Conservation (phyloP, 2,797 vertebrate genomes). For the Chelon auratus region DNA sequence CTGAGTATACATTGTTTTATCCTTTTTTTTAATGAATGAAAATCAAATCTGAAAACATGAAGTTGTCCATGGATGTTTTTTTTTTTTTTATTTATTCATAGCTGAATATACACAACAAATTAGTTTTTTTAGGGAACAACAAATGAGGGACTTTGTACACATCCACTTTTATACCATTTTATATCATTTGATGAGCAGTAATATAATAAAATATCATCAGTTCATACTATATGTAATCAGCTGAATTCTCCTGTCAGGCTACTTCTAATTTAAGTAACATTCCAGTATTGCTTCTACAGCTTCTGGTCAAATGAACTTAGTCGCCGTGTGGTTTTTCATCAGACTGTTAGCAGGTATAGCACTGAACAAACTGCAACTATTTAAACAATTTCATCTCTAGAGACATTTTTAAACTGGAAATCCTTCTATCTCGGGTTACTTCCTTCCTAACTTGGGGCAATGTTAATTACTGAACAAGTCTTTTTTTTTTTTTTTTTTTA, state of each 20-base stretch:
- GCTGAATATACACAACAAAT: constrained; percentile 52
- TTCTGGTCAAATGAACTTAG: constrained; percentile 10
- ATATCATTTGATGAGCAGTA: constrained; percentile 44
- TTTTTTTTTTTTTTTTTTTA: not conserved
- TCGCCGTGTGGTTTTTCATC: constrained; percentile 15
- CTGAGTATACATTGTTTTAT: constrained; percentile 46
- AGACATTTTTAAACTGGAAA: constrained; percentile 35
- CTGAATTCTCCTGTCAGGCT: constrained; percentile 7
- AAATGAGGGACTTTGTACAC: constrained; percentile 73
- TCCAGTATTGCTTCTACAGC: constrained; percentile 44
- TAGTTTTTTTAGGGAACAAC: constrained; percentile 63
- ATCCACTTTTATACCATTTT: constrained; percentile 67
- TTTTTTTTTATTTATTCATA: constrained; percentile 72
- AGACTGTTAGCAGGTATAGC: constrained; percentile 15
- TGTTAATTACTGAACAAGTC: constrained; percentile 45
- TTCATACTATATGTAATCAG: not conserved
- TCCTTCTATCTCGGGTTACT: constrained; percentile 9
- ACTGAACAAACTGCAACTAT: constrained; percentile 27
- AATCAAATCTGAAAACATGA: constrained; percentile 48
- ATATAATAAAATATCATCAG: constrained; percentile 16
- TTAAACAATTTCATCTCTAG: constrained; percentile 25
- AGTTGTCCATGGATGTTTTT: constrained; percentile 29
- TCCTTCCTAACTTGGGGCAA: constrained; percentile 30
- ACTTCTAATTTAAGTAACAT: constrained; percentile 15
- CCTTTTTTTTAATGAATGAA: constrained; percentile 56